Evolutionary conservation across 2,888 invertebrate species (phyloP), one percentile per base, ranked within the genome.

Genomic region (Nebria brevicollis): DNA sequence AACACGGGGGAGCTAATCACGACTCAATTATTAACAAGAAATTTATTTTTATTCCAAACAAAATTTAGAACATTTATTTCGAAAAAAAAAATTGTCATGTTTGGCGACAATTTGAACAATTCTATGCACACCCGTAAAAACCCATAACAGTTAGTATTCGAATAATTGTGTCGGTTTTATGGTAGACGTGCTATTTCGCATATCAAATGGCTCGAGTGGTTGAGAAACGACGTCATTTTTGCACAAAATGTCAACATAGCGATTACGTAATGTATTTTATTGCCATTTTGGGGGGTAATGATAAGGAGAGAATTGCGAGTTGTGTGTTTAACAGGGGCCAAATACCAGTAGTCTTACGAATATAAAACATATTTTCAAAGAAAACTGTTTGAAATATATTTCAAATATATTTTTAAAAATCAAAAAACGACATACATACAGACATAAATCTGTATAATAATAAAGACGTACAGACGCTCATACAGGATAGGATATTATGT

Each of bases 181-280:
- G 54, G 13, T 8, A 54, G 25, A 70, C 26, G 13, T 34, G 15
- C 25, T 15, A 70, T 70, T 4, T 2, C 25, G 26, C 13, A 70
- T 70, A 70, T 26, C 11, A 70, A 66, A 20, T 66, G 15, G 25
- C 13, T n/a, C 0, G 1, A 66, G 10, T 34, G 34, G 34, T 34
- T 34, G 5, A 34, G 34, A 34, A 34, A 34, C 15, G 66, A 66
- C 66, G 66, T 66, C 66, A 66, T 66, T 66, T 70, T 34, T 20
- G 20, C 15, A 34, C 70, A 34, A 70, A 70, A 70, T 70, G 70
- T 70, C 25, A 26, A 70, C 13, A 70, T 70, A 70, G 70, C 70
- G 70, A 70, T 70, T 70, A 70, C 70, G 70, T 70, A 70, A 70
- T 70, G 15, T 11, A 8, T 4, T 70, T 70, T 70, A 70, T 70